Base-by-base conservation (phyloP, 1,140 invertebrate genomes). In the Radopholus similis region DNA sequence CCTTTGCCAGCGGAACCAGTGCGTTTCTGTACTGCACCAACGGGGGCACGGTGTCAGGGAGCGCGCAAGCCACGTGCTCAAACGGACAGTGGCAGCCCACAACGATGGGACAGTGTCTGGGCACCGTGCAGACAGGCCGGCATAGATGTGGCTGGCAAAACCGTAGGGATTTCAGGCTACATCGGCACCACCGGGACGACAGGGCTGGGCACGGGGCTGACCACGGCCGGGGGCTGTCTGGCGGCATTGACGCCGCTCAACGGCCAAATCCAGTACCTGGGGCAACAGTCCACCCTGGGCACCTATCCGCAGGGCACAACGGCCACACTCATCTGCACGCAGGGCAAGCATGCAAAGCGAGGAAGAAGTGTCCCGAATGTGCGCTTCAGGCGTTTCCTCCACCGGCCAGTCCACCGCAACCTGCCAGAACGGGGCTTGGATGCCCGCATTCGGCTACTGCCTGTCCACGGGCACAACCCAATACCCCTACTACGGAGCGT, bases 221-320 rank as follows among this genome's bases (percentile, higher is more conserved):
- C 47, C 9, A 51, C 47, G 18, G 47, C 11, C 21, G 47, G 18
- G 23, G 23, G 18, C 47, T 51, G 47, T 51, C 23, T 51, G 18
- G 23, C 47, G 30, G 30, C 30, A 28, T 51, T 51, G 47, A 28
- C 47, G 30, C 47, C 47, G 47, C 18, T 51, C 5, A 28, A 28
- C 21, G 47, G 47, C 47, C 47, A 51, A 15, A 21, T 51, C 6
- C 15, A 21, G 47, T 51, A 51, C 47, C 23, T 28, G 47, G 8
- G 23, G 9, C 11, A 30, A 30, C 40, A 47, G 30, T 40, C 21
- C 18, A 51, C 30, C 15, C 30, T 51, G 47, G 47, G 59, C 11
- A 42, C 59, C 5, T 62, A 47, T 23, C 18, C 59, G 38, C 28
- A 18, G n/a, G 59, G 59, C 42, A 62, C 59, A 4, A 62, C n/a